These are phyloP conservation scores for Neoarius graeffei DNA, from an alignment of 2,113 vertebrate genomes.

Conservation along the genomic window DNA sequence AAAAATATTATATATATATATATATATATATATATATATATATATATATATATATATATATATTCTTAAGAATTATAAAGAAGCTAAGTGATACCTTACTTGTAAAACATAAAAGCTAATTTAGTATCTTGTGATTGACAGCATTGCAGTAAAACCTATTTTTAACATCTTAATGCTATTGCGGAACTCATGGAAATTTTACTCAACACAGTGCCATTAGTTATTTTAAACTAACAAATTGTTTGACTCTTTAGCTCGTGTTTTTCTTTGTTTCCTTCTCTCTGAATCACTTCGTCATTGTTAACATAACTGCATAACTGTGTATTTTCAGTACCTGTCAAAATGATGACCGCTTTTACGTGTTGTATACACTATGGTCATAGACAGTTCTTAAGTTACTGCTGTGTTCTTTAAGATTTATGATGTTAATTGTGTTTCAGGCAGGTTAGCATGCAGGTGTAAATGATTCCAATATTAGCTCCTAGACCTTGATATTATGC, in stretches of 20 bases:
- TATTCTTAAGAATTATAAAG: neutral
- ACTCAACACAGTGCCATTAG: neutral
- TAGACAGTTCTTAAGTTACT: neutral
- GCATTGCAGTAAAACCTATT: neutral
- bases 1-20: too few species aligned
- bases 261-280: neutral
- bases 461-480: neutral
- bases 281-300: neutral
- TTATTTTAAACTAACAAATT: neutral
- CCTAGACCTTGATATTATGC: neutral
- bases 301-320: neutral
- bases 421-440: neutral
- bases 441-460: neutral
- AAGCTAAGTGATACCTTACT: neutral
- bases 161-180: neutral
- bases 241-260: neutral
- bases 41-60: too few species aligned
- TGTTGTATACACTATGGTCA: neutral
- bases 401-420: neutral
- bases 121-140: neutral
- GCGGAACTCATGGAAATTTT: neutral
- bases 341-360: neutral
- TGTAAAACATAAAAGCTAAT: neutral
- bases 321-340: neutral
- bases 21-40: too few species aligned